These are phyloP conservation scores for Brachionus koreanus DNA, from an alignment of 1,140 invertebrate genomes.

Conservation along the genomic window DNA sequence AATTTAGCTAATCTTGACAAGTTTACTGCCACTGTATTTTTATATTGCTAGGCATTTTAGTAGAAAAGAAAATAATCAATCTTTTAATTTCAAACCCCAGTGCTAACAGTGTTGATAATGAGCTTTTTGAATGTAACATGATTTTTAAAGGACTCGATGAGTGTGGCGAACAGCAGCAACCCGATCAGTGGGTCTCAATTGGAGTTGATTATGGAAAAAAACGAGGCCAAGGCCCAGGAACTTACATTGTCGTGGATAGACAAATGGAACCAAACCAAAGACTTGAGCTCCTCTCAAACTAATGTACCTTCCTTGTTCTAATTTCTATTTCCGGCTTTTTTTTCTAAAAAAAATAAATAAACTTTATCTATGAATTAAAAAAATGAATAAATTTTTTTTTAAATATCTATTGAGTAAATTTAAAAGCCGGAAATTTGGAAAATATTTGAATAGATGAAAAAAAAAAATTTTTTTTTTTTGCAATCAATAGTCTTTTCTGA, in stretches of 20 bases:
- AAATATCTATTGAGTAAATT: too few species aligned
- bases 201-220: conserved; percentile 20
- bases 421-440: neutral
- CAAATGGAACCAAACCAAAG: conserved; percentile 32
- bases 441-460: neutral
- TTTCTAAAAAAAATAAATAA: neutral
- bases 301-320: neutral
- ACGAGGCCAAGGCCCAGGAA: conserved; percentile 34
- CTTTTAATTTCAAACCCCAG: neutral
- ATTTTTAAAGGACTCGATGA: neutral
- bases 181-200: neutral
- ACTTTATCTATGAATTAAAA: neutral
- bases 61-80: neutral
- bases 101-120: neutral
- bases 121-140: neutral
- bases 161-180: neutral
- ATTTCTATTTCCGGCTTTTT: neutral
- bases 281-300: neutral
- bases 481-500: conserved; percentile 21
- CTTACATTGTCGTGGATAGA: conserved; percentile 34
- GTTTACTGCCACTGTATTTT: neutral
- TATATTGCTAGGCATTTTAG: conserved; percentile 2
- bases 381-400: neutral
- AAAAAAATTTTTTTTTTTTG: neutral
- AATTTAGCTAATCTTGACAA: neutral